Base-by-base conservation (phyloP, 2,888 invertebrate species). In the Scaptomyza flava region DNA sequence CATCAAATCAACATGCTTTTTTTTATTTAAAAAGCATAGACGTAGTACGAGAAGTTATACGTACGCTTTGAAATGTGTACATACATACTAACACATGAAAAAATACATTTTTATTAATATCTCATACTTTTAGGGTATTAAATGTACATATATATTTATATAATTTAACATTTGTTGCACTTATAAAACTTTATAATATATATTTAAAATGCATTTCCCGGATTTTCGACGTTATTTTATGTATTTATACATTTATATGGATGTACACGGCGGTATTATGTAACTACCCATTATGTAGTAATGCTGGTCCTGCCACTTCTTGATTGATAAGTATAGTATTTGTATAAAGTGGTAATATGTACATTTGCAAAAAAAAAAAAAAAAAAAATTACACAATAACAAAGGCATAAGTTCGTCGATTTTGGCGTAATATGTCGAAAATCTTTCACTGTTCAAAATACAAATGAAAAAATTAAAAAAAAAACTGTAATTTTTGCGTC, bases 101-200 rank as follows among this genome's bases (percentile, higher is more conserved):
- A 45, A 43, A 56, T 51, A 48, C 31, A 64, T 36, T 48, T 41
- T 47, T 42, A 14, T 17, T 17, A 17, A 1, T 17, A 38, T 31
- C 20, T 27, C 47, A 6, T 38, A 67, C 23, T 23, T 20, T 41
- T 31, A 47, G 53, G 6, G 48, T 54, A 68, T 45, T 34, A 42
- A 38, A 53, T 71, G 52, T 71, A 51, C 33, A 8, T 20, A 48
- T 43, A 54, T 31, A 42, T 59, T 57, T 48, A 60, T 58, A 58
- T 27, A 61, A 45, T 48, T 50, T 54, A 46, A 68, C 43, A 64
- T 71, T 66, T 68, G 68, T 79, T 79, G 80, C 77, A 76, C 72
- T 47, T 48, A 51, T 38, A 60, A 41, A 65, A 68, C 54, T 34
- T 65, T 77, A 60, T 58, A 60, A 70, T 58, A 68, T 60, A 51